Evolutionary conservation across 1,140 invertebrate species (phyloP).

Genomic region (Branchinecta lindahli): DNA sequence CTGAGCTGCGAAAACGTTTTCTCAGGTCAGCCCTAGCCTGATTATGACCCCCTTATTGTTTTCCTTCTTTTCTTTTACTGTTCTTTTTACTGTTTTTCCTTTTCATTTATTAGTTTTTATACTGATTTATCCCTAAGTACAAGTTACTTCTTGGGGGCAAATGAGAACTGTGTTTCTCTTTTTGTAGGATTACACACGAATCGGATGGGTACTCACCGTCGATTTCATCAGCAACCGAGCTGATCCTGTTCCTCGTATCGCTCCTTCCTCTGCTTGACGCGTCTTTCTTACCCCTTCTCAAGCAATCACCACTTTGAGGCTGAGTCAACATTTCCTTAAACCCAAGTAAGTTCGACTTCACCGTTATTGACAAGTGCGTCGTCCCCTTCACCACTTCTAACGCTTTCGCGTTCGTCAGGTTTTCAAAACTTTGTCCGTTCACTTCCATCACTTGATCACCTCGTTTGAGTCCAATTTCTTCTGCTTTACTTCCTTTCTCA

Average conservation of each 20-base stretch:
- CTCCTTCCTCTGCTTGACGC: background rate
- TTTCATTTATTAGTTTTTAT: no score
- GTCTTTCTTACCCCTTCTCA: conserved; percentile 2
- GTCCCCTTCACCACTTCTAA: conserved; percentile 81
- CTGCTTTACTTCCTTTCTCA: conserved; percentile 78
- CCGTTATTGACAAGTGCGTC: conserved; percentile 87
- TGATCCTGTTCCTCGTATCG: background rate
- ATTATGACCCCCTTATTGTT: no score
- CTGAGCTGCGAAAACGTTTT: no score
- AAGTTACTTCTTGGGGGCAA: no score
- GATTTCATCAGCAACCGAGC: background rate
- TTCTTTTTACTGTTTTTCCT: no score
- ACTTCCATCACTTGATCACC: conserved; percentile 96
- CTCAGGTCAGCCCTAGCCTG: no score
- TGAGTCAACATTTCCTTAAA: conserved; percentile 22
- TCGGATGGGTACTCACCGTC: background rate
- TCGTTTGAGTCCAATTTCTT: conserved; percentile 87
- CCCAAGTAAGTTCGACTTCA: conserved; percentile 83
- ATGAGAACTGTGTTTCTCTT: no score
- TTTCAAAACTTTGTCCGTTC: conserved; percentile 88
- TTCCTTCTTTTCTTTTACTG: no score
- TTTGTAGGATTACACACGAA: no score
- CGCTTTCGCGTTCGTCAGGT: conserved; percentile 72
- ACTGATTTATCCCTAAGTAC: no score
- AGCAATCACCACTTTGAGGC: background rate